Evolutionary conservation across 1,140 invertebrate genomes (phyloP), one percentile per base, ranked within the genome.

Genomic region (Drosophila biarmipes): DNA sequence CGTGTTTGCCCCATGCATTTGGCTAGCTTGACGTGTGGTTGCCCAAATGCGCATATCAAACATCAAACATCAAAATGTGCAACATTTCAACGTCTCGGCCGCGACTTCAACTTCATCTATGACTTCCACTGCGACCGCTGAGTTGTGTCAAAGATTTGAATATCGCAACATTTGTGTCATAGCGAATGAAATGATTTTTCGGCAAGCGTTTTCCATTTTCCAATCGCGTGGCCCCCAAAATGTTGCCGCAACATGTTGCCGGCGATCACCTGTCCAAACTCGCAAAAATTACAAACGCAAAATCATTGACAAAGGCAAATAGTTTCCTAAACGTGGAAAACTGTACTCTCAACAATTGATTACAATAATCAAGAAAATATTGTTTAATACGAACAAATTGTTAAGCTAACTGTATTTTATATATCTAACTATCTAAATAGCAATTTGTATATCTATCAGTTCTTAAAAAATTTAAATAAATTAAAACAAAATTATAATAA

Each of bases 21-120:
- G 63, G 37, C 56, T 63, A 55, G 55, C 46, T 40, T 86, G 75
- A 87, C 78, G 84, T 80, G 73, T 87, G 78, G 40, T 69, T 86
- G 74, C 64, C 82, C 82, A 86, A 86, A 86, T 87, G 73, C 74
- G 82, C 82, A 86, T 86, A 86, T 86, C 82, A 87, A 68, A 64
- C 78, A 81, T 86, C 82, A 82, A 82, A 77, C 73, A 78, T 80
- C 78, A 86, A 86, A 78, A 81, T 86, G 66, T 61, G 66, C 78
- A 86, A 78, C 82, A 75, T 86, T 87, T 86, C 78, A 82, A 78
- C 68, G 74, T 78, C 43, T 40, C 55, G 35, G 55, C 53, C 21
- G 17, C 42, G 31, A 45, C 31, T 68, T 53, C 64, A 38, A 53
- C 31, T 68, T 27, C 29, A 24, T 29, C 21, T 29, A n/a, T 49